A percentile compares a stretch with the other conserved stretches of the same genome.
These are phyloP conservation scores for Neoascia interrupta DNA, from an alignment of 2,888 invertebrate species.

Conservation along the genomic window DNA sequence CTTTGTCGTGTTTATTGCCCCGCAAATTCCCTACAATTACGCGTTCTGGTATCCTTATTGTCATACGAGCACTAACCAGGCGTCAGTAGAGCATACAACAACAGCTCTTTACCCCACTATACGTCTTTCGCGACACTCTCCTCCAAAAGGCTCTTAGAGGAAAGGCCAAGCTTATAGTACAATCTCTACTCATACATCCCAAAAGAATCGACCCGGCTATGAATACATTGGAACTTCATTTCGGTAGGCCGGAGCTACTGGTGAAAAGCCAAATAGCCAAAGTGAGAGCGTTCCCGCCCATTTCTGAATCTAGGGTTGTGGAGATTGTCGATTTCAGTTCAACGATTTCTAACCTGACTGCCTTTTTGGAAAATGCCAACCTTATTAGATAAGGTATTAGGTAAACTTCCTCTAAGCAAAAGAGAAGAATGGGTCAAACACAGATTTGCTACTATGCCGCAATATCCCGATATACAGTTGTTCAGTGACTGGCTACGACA, in stretches of 20 bases:
- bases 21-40: not conserved
- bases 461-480: not conserved
- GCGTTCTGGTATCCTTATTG: too few relatives aligned
- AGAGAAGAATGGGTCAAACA: conserved; percentile 11
- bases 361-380: conserved; percentile 22
- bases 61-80: too few relatives aligned
- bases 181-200: conserved; percentile 63
- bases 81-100: conserved; percentile 59
- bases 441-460: not conserved
- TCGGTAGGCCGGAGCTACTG: conserved; percentile 65
- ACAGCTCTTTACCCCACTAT: conserved; percentile 48
- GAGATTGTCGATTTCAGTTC: conserved; percentile 59
- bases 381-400: conserved; percentile 20
- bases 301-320: conserved; percentile 42
- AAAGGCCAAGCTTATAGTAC: conserved; percentile 51
- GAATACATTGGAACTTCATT: conserved; percentile 63
- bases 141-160: conserved; percentile 61
- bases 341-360: conserved; percentile 17
- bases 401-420: conserved; percentile 28
- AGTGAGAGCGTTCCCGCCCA: conserved; percentile 47
- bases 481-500: conserved; percentile 8
- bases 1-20: too few relatives aligned
- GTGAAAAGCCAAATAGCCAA: conserved; percentile 64
- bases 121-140: conserved; percentile 53
- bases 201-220: conserved; percentile 52